Percentiles rank a stretch among this genome's conserved stretches.
Evolutionary conservation across 2,888 invertebrate species (phyloP).

Genomic region (Merodon equestris): DNA sequence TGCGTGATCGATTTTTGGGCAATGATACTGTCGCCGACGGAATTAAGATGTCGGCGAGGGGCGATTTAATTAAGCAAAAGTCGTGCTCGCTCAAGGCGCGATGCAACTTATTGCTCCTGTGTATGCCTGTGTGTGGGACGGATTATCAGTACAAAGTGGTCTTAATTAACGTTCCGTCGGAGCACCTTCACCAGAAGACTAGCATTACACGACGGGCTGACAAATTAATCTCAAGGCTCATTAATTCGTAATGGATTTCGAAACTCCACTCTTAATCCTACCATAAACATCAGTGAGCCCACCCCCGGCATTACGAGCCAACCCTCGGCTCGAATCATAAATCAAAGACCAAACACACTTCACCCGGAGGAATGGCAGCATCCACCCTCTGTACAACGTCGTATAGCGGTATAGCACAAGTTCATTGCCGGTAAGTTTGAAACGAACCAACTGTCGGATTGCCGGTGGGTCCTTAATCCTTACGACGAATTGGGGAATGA

Average conservation of each 20-base stretch:
- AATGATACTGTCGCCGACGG: conserved; percentile 55
- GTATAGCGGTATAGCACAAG: conserved; percentile 47
- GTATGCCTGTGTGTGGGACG: conserved; percentile 46
- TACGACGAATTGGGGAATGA: conserved; percentile 51
- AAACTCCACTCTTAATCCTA: conserved; percentile 55
- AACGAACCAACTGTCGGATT: conserved; percentile 56
- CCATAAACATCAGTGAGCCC: conserved; percentile 55
- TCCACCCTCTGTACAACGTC: conserved; percentile 15
- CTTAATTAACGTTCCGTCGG: conserved; percentile 46
- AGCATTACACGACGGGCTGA: conserved; percentile 35
- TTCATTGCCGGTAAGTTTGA: conserved; percentile 51
- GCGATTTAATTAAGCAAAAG: conserved; percentile 66
- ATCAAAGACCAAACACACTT: conserved; percentile 50
- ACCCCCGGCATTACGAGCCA: conserved; percentile 21
- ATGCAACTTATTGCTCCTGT: conserved; percentile 35
- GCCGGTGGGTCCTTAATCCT: conserved; percentile 57
- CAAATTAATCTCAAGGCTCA: conserved; percentile 68
- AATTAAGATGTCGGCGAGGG: conserved; percentile 63
- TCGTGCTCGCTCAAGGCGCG: conserved; percentile 62
- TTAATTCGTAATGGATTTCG: conserved; percentile 63
- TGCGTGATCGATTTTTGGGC: conserved; percentile 65
- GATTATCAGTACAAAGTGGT: conserved; percentile 54
- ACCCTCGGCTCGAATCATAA: conserved; percentile 30
- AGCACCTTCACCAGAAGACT: conserved; percentile 2
- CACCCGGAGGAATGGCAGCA: conserved; percentile 17